Base-by-base conservation (phyloP, 2,888 invertebrate species). In the Trichacis sp. region DNA sequence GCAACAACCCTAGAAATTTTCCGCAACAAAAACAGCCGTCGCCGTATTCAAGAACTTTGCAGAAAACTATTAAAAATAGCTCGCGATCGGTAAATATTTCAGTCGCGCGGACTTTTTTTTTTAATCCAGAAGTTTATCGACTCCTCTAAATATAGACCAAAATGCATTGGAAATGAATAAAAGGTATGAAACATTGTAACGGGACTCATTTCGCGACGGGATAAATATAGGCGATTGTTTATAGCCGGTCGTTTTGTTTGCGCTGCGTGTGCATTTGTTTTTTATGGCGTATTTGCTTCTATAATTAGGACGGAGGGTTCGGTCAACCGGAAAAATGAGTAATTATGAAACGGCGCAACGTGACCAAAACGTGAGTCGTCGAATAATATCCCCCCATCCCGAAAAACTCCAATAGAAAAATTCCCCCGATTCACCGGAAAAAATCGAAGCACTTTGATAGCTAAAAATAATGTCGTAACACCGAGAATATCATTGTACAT, bases 191-290 rank as follows among this genome's bases (percentile, higher is more conserved):
- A 36, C 18, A 43, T 57, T 61, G 53, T 65, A 61, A 65, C 52
- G 57, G 54, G 54, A 54, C 50, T 47, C 65, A 51, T 61, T 58
- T 36, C 49, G 54, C 54, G 14, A 33, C 50, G 57, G 43, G 57
- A 56, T 62, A 66, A 66, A 66, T 61, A 65, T 66, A 66, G 55
- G 14, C 55, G 52, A 62, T 62, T 66, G 62, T 61, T 66, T 62
- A 66, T 58, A 62, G 66, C 49, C 11, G 24, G 36, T 47, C 61
- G 50, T 61, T 61, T 58, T 57, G 60, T 64, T 64, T 53, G 57
- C 38, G 53, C 54, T 47, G 38, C 54, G 29, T 43, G 38, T 52
- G 51, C 57, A 61, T 42, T 42, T 14, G 52, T 53, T 65, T 55
- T 60, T 52, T 59, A 60, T 62, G 62, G 61, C 55, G 15, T 42